Percentiles rank a stretch among this genome's conserved stretches.
phyloP scores from a whole-genome alignment of 2,888 invertebrate genomes.

The Tholera decimalis region DNA sequence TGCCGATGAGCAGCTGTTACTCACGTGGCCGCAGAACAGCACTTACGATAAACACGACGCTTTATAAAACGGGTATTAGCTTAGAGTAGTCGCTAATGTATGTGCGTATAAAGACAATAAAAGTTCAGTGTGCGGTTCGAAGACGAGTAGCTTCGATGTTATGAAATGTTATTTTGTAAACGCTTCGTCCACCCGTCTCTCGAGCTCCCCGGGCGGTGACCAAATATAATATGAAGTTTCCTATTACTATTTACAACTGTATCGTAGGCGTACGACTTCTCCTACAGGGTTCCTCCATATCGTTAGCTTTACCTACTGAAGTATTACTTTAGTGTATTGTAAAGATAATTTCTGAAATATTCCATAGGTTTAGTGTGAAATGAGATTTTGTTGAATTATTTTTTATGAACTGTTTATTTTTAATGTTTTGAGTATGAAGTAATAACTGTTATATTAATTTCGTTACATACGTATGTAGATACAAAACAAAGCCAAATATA shows the following conservation, averaged over 20 bases:
- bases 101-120: slow-evolving; percentile 84
- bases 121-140: slow-evolving; percentile 76
- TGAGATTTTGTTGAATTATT: slow-evolving; percentile 73
- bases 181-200: slow-evolving; percentile 81
- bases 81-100: slow-evolving; percentile 74
- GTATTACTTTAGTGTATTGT: slow-evolving; percentile 87
- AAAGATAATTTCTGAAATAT: slow-evolving; percentile 84
- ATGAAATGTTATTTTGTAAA: slow-evolving; percentile 81
- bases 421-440: slow-evolving; percentile 28
- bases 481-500: slow-evolving; percentile 62
- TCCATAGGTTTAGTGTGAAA: slow-evolving; percentile 84
- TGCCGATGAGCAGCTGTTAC: slow-evolving; percentile 88
- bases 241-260: slow-evolving; percentile 84
- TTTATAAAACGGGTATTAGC: slow-evolving; percentile 85
- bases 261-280: slow-evolving; percentile 84
- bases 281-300: slow-evolving; percentile 91
- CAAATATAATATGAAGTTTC: slow-evolving; percentile 82
- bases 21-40: slow-evolving; percentile 90
- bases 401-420: slow-evolving; percentile 62
- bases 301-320: slow-evolving; percentile 90
- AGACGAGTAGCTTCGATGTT: slow-evolving; percentile 82
- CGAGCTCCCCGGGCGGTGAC: slow-evolving; percentile 85
- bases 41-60: slow-evolving; percentile 78
- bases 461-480: slow-evolving; percentile 20
- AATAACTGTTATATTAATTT: slow-evolving; percentile 28